phyloP scores from a whole-genome alignment of 2,113 vertebrate genomes.

The Urocitellus parryii region DNA sequence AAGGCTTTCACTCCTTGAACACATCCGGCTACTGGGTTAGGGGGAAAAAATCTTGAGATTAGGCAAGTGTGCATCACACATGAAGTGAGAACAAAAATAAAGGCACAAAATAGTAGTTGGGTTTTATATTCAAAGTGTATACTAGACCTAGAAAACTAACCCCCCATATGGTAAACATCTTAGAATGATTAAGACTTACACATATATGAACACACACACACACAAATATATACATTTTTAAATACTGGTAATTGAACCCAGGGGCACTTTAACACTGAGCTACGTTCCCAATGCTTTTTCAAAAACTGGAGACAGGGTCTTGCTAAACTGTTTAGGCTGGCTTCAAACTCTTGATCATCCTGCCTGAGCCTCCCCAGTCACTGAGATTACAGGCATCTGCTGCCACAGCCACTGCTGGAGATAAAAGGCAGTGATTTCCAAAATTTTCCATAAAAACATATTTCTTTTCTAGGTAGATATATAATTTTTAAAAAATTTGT shows the following conservation, averaged over 20 bases:
- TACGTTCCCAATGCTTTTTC: too few species aligned
- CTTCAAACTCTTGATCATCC: background rate
- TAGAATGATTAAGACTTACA: background rate
- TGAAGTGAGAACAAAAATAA: background rate
- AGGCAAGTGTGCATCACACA: background rate
- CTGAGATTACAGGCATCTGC: background rate
- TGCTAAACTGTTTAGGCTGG: background rate
- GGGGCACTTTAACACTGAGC: background rate
- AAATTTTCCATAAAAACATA: constrained; percentile 2
- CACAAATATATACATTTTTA: background rate
- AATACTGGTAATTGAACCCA: background rate
- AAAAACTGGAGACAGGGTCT: background rate
- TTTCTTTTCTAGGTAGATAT: constrained; percentile 12
- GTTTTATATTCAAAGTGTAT: background rate
- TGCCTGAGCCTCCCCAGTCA: background rate
- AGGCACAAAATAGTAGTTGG: background rate
- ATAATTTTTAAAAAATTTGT: constrained; percentile 8
- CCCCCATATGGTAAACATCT: background rate
- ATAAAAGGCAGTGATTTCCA: background rate
- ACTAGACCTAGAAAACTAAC: background rate
- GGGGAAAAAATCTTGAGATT: background rate
- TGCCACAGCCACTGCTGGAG: background rate
- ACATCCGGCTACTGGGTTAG: background rate
- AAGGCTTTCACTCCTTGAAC: background rate
- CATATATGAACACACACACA: too few species aligned